A percentile compares a stretch with the other conserved stretches of the same genome.
phyloP scores from a whole-genome alignment of 2,888 invertebrate genomes.

The Chymomyza amoena region DNA sequence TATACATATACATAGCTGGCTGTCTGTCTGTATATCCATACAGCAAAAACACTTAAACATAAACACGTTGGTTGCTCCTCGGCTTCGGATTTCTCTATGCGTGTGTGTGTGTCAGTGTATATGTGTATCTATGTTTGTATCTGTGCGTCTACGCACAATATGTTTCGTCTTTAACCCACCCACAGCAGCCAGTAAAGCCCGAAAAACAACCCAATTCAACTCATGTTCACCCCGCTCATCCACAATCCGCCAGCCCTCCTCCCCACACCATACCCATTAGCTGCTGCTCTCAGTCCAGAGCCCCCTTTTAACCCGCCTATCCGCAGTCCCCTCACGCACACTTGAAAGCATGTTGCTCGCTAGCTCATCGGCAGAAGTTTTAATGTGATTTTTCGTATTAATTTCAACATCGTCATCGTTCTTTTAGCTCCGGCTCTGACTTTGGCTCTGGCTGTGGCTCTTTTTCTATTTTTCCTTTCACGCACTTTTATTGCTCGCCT shows the following conservation, averaged over 20 bases:
- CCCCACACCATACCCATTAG: background rate
- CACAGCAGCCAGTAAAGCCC: slow-evolving; percentile 18
- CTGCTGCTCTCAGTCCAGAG: background rate
- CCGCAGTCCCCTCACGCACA: background rate
- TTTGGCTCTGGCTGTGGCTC: background rate
- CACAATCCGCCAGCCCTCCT: background rate
- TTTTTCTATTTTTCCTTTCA: slow-evolving; percentile 25
- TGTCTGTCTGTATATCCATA: slow-evolving; percentile 21
- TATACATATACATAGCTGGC: background rate
- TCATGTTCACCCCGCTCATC: slow-evolving; percentile 6
- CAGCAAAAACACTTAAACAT: slow-evolving; percentile 65
- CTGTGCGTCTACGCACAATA: slow-evolving; percentile 67
- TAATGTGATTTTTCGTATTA: slow-evolving; percentile 70
- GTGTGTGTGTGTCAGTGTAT: slow-evolving; percentile 7
- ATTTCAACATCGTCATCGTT: slow-evolving; percentile 69
- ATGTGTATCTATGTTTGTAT: slow-evolving; percentile 23
- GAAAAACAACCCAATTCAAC: slow-evolving; percentile 24
- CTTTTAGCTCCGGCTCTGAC: slow-evolving; percentile 26
- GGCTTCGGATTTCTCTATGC: slow-evolving; percentile 32
- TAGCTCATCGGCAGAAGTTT: slow-evolving; percentile 41
- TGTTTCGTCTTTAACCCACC: slow-evolving; percentile 72
- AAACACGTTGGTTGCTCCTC: slow-evolving; percentile 55
- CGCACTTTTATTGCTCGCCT: slow-evolving; percentile 64
- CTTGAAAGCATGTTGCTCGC: background rate
- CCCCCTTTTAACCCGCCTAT: slow-evolving; percentile 21